A percentile compares a stretch with the other conserved stretches of the same genome.
Evolutionary conservation across 1,140 invertebrate genomes (phyloP).

Genomic region (Paralvinella palmiformis): DNA sequence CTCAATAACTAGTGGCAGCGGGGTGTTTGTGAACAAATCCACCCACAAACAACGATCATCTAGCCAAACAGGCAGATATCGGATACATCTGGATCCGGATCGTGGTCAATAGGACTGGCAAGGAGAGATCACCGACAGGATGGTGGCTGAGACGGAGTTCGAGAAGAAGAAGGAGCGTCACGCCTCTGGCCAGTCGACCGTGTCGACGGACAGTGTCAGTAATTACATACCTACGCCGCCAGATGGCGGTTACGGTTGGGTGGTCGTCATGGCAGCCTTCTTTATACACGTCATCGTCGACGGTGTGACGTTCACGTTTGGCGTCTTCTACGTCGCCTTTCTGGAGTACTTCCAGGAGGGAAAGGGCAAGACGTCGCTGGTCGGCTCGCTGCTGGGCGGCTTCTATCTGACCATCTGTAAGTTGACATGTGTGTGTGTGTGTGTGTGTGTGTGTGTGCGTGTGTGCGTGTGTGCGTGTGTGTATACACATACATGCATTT

Average conservation of each 20-base stretch:
- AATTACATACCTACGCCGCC: slow-evolving; percentile 54
- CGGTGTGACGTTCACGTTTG: slow-evolving; percentile 89
- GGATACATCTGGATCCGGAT: too few relatives aligned
- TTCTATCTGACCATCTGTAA: slow-evolving; percentile 43
- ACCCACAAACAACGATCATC: too few relatives aligned
- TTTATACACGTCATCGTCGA: slow-evolving; percentile 90
- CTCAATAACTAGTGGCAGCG: too few relatives aligned
- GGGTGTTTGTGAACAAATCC: too few relatives aligned
- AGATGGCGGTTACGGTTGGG: slow-evolving; percentile 76
- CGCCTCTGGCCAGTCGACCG: slow-evolving; percentile 11
- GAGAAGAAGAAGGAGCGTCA: slow-evolving; percentile 16
- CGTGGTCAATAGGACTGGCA: too few relatives aligned
- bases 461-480: too few relatives aligned
- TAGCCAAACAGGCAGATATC: too few relatives aligned
- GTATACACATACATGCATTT: too few relatives aligned
- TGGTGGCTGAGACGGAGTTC: slow-evolving; percentile 12
- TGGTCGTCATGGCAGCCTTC: slow-evolving; percentile 71
- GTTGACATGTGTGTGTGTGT: slow-evolving; percentile 3
- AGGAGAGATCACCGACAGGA: too few relatives aligned
- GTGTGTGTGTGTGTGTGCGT: too few relatives aligned
- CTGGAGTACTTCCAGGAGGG: slow-evolving; percentile 72
- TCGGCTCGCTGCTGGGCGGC: slow-evolving; percentile 57
- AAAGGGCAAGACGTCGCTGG: slow-evolving; percentile 83
- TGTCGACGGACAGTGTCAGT: slow-evolving; percentile 14
- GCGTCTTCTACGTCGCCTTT: slow-evolving; percentile 81